Conservation (phyloP, 2,113 vertebrate species). For the Delphinapterus leucas region DNA sequence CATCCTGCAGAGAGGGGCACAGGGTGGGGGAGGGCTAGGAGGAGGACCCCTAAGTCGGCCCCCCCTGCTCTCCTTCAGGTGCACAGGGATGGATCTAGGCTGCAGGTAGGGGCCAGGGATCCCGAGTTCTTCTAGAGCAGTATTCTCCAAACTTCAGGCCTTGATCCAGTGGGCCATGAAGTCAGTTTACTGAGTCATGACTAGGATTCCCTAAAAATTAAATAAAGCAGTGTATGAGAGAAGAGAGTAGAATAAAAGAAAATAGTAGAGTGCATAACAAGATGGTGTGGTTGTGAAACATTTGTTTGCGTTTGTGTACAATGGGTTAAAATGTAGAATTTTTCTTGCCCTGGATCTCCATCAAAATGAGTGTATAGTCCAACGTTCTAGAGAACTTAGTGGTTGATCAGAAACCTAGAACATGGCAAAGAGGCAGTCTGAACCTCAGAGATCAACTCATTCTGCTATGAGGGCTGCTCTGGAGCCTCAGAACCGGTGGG, state of each 20-base stretch:
- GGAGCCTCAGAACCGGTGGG: not conserved
- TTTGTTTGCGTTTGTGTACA: not conserved
- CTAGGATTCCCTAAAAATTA: not conserved
- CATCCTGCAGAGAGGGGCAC: too few species aligned
- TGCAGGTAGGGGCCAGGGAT: too few species aligned
- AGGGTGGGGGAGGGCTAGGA: accelerated
- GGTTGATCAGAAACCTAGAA: too few species aligned
- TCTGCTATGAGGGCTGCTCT: accelerated
- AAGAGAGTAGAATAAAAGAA: not conserved
- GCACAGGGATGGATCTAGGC: not conserved
- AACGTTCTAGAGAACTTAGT: not conserved
- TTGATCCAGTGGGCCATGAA: not conserved
- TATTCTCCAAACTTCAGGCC: not conserved
- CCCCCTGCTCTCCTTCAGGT: not conserved
- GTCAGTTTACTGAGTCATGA: not conserved
- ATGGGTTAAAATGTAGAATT: too few species aligned
- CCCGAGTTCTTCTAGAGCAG: not conserved
- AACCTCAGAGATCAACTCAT: accelerated
- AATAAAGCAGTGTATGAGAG: not conserved
- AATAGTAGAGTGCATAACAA: not conserved
- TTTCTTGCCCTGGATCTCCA: not conserved
- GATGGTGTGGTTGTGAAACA: not conserved
- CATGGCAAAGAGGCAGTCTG: accelerated
- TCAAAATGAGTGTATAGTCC: not conserved
- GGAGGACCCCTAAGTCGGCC: accelerated